Evolutionary conservation across 1,140 invertebrate species (phyloP), one percentile per base, ranked within the genome.

Genomic region (Lysiphlebus fabarum): DNA sequence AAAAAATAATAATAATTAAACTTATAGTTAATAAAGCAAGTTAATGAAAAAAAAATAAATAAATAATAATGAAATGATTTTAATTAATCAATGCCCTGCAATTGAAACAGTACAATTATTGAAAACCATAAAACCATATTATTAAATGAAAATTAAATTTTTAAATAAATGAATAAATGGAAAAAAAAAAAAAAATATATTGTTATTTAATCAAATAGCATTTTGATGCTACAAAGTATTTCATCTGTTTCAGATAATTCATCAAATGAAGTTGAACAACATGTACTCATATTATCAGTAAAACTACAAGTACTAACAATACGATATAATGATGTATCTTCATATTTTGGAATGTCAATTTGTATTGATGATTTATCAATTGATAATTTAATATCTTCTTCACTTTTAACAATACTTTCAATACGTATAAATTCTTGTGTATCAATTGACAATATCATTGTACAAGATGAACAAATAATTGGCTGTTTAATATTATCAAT

Each of bases 241-340:
- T 40, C 38, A 40, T 40, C 38, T 40, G 2, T 1, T 3, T 40
- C 38, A 40, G 5, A 26, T 26, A 4, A 7, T 34, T 51, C 49
- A 1, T 51, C 34, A 14, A 51, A 7, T 26, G 17, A 26, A 14
- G 44, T 12, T 37, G 49, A 38, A 12, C 34, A n/a, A 36, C 49
- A 38, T 51, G 12, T 10, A 12, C 42, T 33, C 7, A 57, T 36
- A 6, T 50, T 49, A 45, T 64, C 72, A 0, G 77, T 75, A 59
- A 81, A 71, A 63, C 75, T 75, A 57, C 82, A 80, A 40, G 75
- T 71, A 0, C 76, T 76, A 14, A 82, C 67, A 5, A 82, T 71
- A 58, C 65, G 77, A 58, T 77, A 82, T 12, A 82, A 75, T n/a
- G 79, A 53, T 0, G 80, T 77, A 12, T 80, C 73, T 59, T 83